Conservation (phyloP, 2,797 vertebrate species). For the Huso huso region DNA sequence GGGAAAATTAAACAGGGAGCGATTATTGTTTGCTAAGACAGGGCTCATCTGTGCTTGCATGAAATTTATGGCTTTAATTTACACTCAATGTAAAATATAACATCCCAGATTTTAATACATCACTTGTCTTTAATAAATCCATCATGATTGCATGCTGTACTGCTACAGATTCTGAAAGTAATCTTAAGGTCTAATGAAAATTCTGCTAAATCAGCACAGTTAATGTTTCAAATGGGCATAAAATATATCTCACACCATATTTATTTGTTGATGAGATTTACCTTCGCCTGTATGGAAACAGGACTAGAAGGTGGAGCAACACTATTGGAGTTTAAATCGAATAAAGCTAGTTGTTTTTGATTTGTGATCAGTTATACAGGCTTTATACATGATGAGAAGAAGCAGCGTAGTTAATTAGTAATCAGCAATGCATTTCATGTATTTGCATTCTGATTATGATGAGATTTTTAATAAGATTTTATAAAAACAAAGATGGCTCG, state of each 20-base stretch:
- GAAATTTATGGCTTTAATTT: constrained; percentile 77
- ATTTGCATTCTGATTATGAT: too few relatives aligned
- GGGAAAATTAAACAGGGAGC: constrained; percentile 58
- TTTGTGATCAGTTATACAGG: too few relatives aligned
- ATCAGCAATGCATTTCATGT: too few relatives aligned
- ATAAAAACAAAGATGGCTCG: too few relatives aligned
- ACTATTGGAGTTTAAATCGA: too few relatives aligned
- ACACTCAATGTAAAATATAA: constrained; percentile 64
- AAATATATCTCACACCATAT: constrained; percentile 29
- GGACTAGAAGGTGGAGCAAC: too few relatives aligned
- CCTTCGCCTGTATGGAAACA: constrained; percentile 16
- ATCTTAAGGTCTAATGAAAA: constrained; percentile 50
- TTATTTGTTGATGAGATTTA: constrained; percentile 26
- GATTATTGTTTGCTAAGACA: constrained; percentile 37
- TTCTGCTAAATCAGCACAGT: constrained; percentile 34
- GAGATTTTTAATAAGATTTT: too few relatives aligned
- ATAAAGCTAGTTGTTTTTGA: too few relatives aligned
- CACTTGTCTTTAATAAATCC: constrained; percentile 68
- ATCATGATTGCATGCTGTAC: constrained; percentile 48
- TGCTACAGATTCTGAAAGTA: constrained; percentile 57
- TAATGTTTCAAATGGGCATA: constrained; percentile 31
- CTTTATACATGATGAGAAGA: too few relatives aligned
- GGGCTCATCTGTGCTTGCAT: constrained; percentile 51
- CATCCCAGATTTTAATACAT: constrained; percentile 55
- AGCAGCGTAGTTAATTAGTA: too few relatives aligned